Evolutionary conservation across 37 sponge, comb jelly and placozoan genomes (phyloP), one percentile per base, ranked within the genome.

Genomic region (Theonella swinhoei): DNA sequence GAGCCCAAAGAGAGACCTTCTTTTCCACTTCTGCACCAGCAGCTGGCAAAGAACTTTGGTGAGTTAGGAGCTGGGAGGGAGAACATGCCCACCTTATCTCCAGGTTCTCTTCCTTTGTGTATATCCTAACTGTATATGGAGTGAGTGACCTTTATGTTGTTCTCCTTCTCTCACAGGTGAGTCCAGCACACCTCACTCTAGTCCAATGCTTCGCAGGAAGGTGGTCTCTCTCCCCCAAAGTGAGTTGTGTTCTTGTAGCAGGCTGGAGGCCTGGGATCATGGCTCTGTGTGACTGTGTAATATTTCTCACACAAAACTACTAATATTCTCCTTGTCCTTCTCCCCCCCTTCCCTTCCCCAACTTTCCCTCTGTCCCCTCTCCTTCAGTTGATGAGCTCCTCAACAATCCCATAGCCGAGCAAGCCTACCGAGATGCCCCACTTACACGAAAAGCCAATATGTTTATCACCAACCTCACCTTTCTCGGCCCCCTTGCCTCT

Each of bases 1-100:
- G 89, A 90, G 68, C 91, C 94, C 9, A 65, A 23, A 0, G 80
- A 86, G 25, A 76, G 96, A 65, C 93, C 96, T 3, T 61, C 80
- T 38, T 96, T 96, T 61, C 62, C 28, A 1, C 9, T 33, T 1
- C 73, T 93, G n/a, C 77, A 80, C 36, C 39, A 79, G 83, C 38
- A 80, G 47, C 75, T 94, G 9, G 29, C 89, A 20, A 74, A 68
- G 58, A 61, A 74, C 20, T 64, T 64, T 38, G 61, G 61, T 43
- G 35, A 43, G 58, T 4, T 25, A 42, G 30, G 69, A 47, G 68
- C 7, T 8, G 17, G 68, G 9, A 67, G 68, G 33, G 33, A 20
- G 68, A 67, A 67, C 68, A 36, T n/a, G n/a, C n/a, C n/a, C n/a
- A n/a, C n/a, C n/a, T n/a, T n/a, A n/a, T n/a, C n/a, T n/a, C n/a